Base-by-base conservation (phyloP, 2,113 vertebrate species). In the Aegypius monachus region DNA sequence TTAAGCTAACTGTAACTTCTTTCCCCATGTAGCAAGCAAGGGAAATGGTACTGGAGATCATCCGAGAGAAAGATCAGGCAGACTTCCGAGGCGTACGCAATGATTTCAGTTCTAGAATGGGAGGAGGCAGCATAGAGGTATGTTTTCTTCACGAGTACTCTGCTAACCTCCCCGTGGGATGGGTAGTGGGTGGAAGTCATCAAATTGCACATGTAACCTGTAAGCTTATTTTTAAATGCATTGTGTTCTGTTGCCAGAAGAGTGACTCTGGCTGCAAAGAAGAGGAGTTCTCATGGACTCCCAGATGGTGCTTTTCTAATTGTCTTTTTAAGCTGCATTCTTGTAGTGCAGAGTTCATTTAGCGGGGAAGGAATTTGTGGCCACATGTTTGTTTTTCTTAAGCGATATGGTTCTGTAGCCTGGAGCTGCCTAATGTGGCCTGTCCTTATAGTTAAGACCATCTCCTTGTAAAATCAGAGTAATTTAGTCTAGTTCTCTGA, bases 31-130 rank as follows among this genome's bases (percentile, higher is more conserved):
- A 99, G 99, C 99, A 99, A 99, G 99, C 99, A 0, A 99, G 99
- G 96, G 99, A 99, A 98, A 99, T 99, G 98, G 99, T 99, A 63
- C 98, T 99, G 91, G 99, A 99, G 97, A 99, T 99, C 95, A 99
- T 99, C 97, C 98, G 99, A 92, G 99, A 99, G 81, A 99, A 99
- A 97, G 99, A 99, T 97, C 99, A 99, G 96, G 99, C 98, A 40
- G 99, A 99, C 96, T 99, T 99, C 96, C 98, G 99, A 88, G 97
- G 98, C 14, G 97, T 99, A 11, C 98, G 99, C 48, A 98, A 98
- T 32, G 99, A 99, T 94, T 99, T 99, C 94, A 97, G 98, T 96
- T 98, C 99, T 96, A 99, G 99, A 61, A 98, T 99, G 96, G 99
- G 99, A 63, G 99, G 99, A 90, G 99, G 99, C 97, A 99, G 99